Evolutionary conservation across 2,888 invertebrate species (phyloP).

Genomic region (Idaea straminata): DNA sequence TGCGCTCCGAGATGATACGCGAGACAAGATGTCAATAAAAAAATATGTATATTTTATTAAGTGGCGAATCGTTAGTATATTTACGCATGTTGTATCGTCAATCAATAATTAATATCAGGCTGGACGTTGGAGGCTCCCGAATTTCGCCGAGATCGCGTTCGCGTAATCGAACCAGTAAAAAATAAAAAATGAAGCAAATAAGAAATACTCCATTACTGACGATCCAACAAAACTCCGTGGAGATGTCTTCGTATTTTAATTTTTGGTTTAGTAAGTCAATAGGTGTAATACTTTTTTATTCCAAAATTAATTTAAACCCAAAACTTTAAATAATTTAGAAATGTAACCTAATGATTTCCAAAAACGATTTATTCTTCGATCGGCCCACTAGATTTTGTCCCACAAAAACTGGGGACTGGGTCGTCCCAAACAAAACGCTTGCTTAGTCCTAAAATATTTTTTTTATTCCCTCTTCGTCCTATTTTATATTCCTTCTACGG

Average conservation of each 20-base stretch:
- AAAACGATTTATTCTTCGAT: no score
- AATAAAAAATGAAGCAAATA: slow-evolving; percentile 80
- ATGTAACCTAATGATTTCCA: no score
- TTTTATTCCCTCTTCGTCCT: no score
- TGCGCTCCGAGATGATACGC: background rate
- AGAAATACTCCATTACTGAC: slow-evolving; percentile 78
- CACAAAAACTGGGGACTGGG: no score
- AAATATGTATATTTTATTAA: slow-evolving; percentile 23
- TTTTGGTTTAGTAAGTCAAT: background rate
- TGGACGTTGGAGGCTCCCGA: slow-evolving; percentile 76
- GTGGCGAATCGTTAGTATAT: slow-evolving; percentile 53
- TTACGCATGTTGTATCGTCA: slow-evolving; percentile 74
- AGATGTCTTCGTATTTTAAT: slow-evolving; percentile 40
- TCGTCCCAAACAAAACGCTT: no score
- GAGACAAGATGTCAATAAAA: slow-evolving; percentile 20
- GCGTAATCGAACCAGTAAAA: slow-evolving; percentile 78
- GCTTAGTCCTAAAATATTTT: no score
- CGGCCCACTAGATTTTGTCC: no score
- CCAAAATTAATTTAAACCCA: background rate
- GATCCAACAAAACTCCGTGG: slow-evolving; percentile 47
- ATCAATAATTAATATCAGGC: slow-evolving; percentile 80
- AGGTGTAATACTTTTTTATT: background rate
- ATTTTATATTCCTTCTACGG: no score
- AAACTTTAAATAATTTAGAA: no score
- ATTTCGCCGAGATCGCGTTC: slow-evolving; percentile 79